Evolutionary conservation across 2,888 invertebrate species (phyloP).

Genomic region (Drosophila paracracens): DNA sequence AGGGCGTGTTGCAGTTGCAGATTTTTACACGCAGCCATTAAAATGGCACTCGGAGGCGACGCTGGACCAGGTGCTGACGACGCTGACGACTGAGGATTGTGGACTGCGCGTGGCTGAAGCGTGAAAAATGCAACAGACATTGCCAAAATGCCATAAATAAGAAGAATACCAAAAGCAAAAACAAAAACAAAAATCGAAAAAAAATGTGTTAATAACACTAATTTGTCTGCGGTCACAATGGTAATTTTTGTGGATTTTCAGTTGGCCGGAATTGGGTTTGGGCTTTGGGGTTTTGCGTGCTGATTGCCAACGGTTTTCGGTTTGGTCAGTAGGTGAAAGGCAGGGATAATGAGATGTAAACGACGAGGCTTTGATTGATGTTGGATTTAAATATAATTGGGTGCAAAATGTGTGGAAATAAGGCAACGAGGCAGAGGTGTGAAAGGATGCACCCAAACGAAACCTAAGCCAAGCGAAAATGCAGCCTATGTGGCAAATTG

Average conservation of each 20-base stretch:
- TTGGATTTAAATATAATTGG: constrained; percentile 67
- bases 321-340: constrained; percentile 76
- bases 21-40: constrained; percentile 61
- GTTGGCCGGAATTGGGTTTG: constrained; percentile 57
- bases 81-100: constrained; percentile 34
- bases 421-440: constrained; percentile 12
- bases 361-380: constrained; percentile 60
- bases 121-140: constrained; percentile 73
- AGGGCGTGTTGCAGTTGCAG: constrained; percentile 68
- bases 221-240: constrained; percentile 80
- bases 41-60: constrained; percentile 56
- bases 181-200: constrained; percentile 5
- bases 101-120: constrained; percentile 68
- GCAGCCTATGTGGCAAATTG: constrained; percentile 11
- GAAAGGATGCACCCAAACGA: constrained; percentile 7
- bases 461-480: neutral
- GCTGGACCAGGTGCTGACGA: constrained; percentile 58
- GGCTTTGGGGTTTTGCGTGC: constrained; percentile 54
- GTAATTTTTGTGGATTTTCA: constrained; percentile 79
- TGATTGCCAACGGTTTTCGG: constrained; percentile 60
- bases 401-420: constrained; percentile 62
- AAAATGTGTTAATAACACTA: constrained; percentile 80
- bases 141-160: constrained; percentile 68
- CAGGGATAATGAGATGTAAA: constrained; percentile 74
- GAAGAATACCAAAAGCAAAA: constrained; percentile 24